phyloP scores from a whole-genome alignment of 2,113 vertebrate species.

The Laterallus jamaicensis region DNA sequence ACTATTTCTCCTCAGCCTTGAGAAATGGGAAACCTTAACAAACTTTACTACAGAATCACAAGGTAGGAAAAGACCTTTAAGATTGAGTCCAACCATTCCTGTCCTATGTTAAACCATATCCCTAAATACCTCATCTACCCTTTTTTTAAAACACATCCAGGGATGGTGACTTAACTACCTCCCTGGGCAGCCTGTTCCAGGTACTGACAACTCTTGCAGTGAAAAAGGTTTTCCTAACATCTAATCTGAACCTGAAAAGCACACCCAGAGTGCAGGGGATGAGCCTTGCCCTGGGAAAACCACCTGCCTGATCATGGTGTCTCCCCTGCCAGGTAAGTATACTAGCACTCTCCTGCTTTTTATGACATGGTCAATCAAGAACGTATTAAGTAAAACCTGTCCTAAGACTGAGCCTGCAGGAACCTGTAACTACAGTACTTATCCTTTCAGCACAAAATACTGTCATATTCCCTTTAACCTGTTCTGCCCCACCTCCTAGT shows the following conservation, averaged over 20 bases:
- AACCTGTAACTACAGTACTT: background rate
- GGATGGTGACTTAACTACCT: too few relatives aligned
- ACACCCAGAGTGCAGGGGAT: background rate
- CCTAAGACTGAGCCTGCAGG: background rate
- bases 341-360: background rate
- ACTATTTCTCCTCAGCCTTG: background rate
- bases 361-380: background rate
- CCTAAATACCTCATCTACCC: too few relatives aligned
- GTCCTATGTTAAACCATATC: too few relatives aligned
- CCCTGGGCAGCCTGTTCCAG: too few relatives aligned
- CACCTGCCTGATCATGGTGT: conserved; percentile 22
- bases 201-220: too few relatives aligned
- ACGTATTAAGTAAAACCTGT: background rate
- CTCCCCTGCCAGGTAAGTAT: conserved; percentile 29
- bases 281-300: conserved; percentile 20
- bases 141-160: too few relatives aligned
- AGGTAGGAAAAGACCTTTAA: too few relatives aligned
- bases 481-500: background rate
- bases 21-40: background rate
- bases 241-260: background rate
- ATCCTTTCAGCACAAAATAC: background rate
- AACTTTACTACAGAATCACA: too few relatives aligned
- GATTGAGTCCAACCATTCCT: too few relatives aligned
- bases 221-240: too few relatives aligned
- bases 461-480: background rate